Conservation (phyloP, 53 echinoderm and acorn worm species). For the Actinopyga echinites region DNA sequence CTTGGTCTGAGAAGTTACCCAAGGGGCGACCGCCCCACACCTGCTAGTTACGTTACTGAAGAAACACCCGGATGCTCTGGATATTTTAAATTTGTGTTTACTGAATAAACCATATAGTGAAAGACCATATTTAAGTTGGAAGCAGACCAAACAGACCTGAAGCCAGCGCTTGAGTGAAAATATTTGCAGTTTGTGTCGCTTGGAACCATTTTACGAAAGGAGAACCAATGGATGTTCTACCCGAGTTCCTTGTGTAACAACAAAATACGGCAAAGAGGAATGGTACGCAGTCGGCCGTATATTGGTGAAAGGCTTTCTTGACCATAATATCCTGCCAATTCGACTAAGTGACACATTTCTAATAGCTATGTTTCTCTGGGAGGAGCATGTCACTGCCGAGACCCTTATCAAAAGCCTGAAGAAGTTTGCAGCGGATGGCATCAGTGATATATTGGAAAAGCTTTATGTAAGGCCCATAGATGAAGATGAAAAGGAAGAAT, state of each 20-base stretch:
- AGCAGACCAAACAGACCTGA: too few species aligned
- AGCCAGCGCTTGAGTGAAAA: too few species aligned
- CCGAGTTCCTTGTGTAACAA: neutral
- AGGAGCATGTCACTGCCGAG: neutral
- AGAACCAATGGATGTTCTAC: too few species aligned
- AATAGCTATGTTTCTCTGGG: neutral
- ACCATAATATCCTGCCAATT: neutral
- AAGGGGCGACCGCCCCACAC: too few species aligned
- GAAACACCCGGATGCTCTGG: too few species aligned
- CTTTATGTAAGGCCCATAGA: neutral
- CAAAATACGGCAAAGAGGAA: neutral
- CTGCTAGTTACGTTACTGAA: too few species aligned
- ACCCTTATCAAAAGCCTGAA: neutral
- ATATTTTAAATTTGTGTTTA: too few species aligned
- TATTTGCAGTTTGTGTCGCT: too few species aligned
- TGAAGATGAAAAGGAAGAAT: neutral
- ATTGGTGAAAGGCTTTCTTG: neutral
- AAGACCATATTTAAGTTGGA: too few species aligned
- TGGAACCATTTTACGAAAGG: too few species aligned
- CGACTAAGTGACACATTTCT: neutral
- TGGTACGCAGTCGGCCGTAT: neutral
- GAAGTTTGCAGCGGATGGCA: neutral
- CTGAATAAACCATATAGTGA: too few species aligned
- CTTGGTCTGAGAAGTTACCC: too few species aligned
- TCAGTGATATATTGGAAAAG: neutral